phyloP scores from a whole-genome alignment of 1,140 invertebrate genomes.

The Drosophila funebris region DNA sequence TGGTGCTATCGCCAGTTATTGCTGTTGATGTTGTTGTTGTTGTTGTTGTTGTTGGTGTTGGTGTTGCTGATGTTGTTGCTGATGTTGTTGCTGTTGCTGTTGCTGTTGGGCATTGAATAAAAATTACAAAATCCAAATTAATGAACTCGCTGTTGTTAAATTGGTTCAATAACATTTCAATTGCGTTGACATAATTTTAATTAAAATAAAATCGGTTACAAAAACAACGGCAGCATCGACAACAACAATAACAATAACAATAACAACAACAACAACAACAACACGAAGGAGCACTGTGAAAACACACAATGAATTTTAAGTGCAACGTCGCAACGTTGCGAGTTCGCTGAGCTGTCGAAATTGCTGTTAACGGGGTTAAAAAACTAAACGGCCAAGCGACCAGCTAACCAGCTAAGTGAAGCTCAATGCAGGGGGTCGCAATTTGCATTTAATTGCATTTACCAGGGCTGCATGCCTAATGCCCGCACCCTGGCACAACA shows the following conservation, averaged over 20 bases:
- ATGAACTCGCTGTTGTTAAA: slow-evolving; percentile 63
- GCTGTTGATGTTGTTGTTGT: slow-evolving; percentile 13
- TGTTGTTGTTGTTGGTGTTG: slow-evolving; percentile 8
- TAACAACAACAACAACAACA: background rate
- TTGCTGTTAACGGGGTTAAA: slow-evolving; percentile 66
- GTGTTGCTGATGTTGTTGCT: background rate
- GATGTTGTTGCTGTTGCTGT: slow-evolving; percentile 15
- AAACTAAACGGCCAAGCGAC: slow-evolving; percentile 9
- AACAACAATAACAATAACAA: slow-evolving; percentile 4
- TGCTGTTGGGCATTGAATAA: slow-evolving; percentile 51
- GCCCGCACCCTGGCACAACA: background rate
- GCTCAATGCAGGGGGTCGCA: slow-evolving; percentile 29
- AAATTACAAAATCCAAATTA: slow-evolving; percentile 78
- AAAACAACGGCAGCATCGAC: slow-evolving; percentile 33
- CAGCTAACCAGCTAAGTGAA: background rate
- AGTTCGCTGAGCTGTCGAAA: slow-evolving; percentile 55
- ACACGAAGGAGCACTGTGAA: slow-evolving; percentile 1
- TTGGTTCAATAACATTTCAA: slow-evolving; percentile 80
- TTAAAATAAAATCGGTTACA: slow-evolving; percentile 68
- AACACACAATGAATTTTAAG: slow-evolving; percentile 74
- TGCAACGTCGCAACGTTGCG: background rate
- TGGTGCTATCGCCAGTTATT: slow-evolving; percentile 17
- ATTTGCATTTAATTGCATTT: slow-evolving; percentile 70
- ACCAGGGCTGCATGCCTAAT: slow-evolving; percentile 52
- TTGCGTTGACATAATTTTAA: slow-evolving; percentile 81